Evolutionary conservation across 35 echinoderm and acorn worm species (phyloP).

Genomic region (Apostichopus japonicus): DNA sequence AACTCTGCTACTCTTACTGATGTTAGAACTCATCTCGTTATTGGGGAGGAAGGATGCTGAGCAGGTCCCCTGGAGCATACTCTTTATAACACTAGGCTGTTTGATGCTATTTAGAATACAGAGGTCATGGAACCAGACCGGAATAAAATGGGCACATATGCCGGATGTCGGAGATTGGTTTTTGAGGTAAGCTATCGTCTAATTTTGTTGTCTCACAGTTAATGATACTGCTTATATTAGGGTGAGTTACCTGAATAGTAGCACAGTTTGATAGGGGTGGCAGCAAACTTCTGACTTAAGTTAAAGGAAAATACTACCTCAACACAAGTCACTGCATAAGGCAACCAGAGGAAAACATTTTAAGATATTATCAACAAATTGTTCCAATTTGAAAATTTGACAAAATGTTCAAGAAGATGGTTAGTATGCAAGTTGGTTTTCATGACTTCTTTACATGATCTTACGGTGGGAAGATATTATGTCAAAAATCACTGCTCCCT

Average conservation of each 20-base stretch:
- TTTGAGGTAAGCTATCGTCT: slow-evolving; percentile 67
- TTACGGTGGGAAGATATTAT: too few species aligned
- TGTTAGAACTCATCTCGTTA: slow-evolving; percentile 45
- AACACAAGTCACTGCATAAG: too few species aligned
- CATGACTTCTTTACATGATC: too few species aligned
- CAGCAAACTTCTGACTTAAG: too few species aligned
- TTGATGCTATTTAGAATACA: slow-evolving; percentile 64
- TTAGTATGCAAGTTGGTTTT: too few species aligned
- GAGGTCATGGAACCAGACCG: slow-evolving; percentile 97
- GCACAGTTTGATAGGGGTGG: not conserved
- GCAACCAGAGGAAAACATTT: too few species aligned
- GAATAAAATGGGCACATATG: slow-evolving; percentile 81
- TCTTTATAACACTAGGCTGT: slow-evolving; percentile 22
- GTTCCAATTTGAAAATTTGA: too few species aligned
- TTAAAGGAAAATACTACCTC: too few species aligned
- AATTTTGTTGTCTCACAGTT: too few species aligned
- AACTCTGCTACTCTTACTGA: slow-evolving; percentile 68
- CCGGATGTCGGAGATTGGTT: slow-evolving; percentile 97
- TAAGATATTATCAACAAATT: too few species aligned
- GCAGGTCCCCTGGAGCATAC: slow-evolving; percentile 16
- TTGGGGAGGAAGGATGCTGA: slow-evolving; percentile 4
- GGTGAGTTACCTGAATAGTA: not conserved
- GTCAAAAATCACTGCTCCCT: too few species aligned
- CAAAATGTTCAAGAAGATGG: too few species aligned
- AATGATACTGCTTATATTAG: not conserved